Conservation (phyloP, 2,888 invertebrate species). For the Hetaerina titia region DNA sequence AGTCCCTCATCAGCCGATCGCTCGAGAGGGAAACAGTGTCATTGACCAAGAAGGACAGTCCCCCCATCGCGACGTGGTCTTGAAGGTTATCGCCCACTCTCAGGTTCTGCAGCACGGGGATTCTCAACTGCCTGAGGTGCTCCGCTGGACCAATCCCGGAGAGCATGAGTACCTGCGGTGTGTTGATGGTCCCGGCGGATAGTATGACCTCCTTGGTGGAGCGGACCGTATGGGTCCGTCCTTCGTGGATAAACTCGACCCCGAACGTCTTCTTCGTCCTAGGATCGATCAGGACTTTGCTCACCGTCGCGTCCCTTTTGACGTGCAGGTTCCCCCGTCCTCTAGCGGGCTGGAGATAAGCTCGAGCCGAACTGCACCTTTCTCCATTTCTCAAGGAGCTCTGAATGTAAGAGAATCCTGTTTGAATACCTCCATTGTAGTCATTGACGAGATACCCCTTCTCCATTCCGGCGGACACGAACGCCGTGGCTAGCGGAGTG, state of each 20-base stretch:
- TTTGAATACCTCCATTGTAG: constrained; percentile 75
- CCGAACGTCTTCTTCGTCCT: constrained; percentile 83
- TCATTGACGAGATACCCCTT: constrained; percentile 73
- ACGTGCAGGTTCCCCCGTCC: constrained; percentile 74
- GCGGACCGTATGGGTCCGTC: constrained; percentile 70
- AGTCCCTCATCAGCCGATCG: constrained; percentile 36
- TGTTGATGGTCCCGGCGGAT: constrained; percentile 68
- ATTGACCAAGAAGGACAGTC: constrained; percentile 80
- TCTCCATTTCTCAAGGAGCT: constrained; percentile 81
- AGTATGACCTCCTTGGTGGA: constrained; percentile 69
- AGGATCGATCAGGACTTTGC: constrained; percentile 83
- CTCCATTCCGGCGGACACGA: constrained; percentile 73
- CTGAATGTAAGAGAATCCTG: constrained; percentile 78
- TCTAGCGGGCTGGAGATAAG: constrained; percentile 79
- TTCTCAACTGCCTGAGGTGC: constrained; percentile 67
- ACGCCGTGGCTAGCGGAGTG: constrained; percentile 73
- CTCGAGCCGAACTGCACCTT: constrained; percentile 79
- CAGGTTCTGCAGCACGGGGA: constrained; percentile 77
- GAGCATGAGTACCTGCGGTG: constrained; percentile 69
- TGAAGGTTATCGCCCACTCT: constrained; percentile 85
- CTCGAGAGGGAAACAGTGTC: background rate
- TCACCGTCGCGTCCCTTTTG: constrained; percentile 80
- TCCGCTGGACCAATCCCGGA: constrained; percentile 69
- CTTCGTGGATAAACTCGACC: constrained; percentile 82
- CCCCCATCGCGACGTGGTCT: constrained; percentile 85